Conservation (phyloP, 2,797 vertebrate genomes). For the Brotula barbata region DNA sequence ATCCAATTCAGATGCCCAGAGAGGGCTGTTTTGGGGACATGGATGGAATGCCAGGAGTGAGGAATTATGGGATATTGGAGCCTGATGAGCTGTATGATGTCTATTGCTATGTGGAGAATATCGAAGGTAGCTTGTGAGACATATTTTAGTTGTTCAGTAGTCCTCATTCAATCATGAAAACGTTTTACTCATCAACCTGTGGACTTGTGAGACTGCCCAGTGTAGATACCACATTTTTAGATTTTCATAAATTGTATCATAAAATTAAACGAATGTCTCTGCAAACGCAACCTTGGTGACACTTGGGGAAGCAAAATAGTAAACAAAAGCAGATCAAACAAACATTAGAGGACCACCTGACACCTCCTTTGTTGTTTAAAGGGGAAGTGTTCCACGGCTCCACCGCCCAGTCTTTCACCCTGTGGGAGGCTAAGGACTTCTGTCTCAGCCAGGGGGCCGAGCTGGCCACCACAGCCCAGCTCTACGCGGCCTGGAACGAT, state of each 20-base stretch:
- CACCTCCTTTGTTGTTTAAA: conserved; percentile 47
- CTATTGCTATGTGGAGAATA: conserved; percentile 92
- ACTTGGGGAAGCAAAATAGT: no score
- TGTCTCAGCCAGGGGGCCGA: conserved; percentile 80
- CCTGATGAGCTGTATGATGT: conserved; percentile 88
- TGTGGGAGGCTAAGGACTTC: conserved; percentile 82
- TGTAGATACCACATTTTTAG: no score
- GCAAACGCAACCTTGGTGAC: no score
- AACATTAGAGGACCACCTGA: not conserved
- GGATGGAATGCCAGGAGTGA: conserved; percentile 88
- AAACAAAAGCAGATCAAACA: no score
- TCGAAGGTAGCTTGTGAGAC: conserved; percentile 80
- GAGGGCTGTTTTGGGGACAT: conserved; percentile 94
- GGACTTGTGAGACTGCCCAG: no score
- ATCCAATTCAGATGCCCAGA: conserved; percentile 90
- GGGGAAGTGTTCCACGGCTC: conserved; percentile 88
- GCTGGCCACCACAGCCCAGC: conserved; percentile 87
- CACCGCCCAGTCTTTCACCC: conserved; percentile 79
- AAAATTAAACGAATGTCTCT: no score
- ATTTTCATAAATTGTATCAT: no score
- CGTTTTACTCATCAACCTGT: no score
- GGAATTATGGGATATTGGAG: conserved; percentile 88
- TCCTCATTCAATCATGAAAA: no score
- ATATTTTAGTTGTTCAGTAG: no score
- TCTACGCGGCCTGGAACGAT: conserved; percentile 89